Evolutionary conservation across 2,113 vertebrate genomes (phyloP).

Genomic region (Corythornis cristatus): DNA sequence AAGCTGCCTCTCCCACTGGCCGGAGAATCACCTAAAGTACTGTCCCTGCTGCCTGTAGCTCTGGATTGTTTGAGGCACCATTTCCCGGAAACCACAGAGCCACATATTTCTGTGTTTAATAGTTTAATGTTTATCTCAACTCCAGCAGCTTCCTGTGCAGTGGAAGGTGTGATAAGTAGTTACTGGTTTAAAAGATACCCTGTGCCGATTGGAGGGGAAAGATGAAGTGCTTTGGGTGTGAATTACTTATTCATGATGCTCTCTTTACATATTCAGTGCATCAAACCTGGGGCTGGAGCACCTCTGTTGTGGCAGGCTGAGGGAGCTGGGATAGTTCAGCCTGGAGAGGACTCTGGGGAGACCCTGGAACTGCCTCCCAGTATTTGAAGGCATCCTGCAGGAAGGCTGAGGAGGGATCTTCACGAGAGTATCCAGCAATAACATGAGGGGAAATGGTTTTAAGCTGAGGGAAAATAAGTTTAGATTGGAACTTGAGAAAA

Average conservation of each 20-base stretch:
- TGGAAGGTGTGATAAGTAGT: slow-evolving; percentile 46
- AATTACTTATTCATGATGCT: not conserved
- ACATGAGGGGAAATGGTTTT: no score
- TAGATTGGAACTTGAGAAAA: no score
- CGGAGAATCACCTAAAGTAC: not conserved
- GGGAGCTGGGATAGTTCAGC: no score
- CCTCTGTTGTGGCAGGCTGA: no score
- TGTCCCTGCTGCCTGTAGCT: not conserved
- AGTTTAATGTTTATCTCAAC: slow-evolving; percentile 52
- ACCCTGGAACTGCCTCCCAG: no score
- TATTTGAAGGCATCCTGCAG: no score
- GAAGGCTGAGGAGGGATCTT: no score
- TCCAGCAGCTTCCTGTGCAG: slow-evolving; percentile 63
- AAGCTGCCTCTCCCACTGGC: not conserved
- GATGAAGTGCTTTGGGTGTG: not conserved
- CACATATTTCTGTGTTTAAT: slow-evolving; percentile 29
- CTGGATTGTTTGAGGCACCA: slow-evolving; percentile 7
- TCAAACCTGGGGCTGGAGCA: not conserved
- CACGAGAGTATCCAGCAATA: no score
- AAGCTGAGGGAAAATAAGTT: no score
- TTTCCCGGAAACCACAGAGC: slow-evolving; percentile 56
- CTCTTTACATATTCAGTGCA: not conserved
- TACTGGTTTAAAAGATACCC: not conserved
- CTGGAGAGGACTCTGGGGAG: no score
- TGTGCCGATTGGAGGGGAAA: not conserved